These are phyloP conservation scores for Cerastoderma edule DNA, from an alignment of 2,888 invertebrate genomes.

Conservation along the genomic window DNA sequence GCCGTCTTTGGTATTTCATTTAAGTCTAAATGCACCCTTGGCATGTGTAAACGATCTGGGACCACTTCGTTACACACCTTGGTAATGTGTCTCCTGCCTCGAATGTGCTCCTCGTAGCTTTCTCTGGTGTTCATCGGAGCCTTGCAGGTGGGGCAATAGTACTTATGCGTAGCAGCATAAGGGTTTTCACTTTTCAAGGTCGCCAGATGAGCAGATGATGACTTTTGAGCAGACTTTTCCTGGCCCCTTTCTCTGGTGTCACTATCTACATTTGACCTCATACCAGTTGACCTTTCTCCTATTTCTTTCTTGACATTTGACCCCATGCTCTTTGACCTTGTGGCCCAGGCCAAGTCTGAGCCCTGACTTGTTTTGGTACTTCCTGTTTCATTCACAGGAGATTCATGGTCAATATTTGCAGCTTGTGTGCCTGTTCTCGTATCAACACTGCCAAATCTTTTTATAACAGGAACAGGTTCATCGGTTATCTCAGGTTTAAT, in stretches of 20 bases:
- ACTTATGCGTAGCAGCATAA: slow-evolving; percentile 41
- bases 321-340: slow-evolving; percentile 39
- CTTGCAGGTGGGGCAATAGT: slow-evolving; percentile 67
- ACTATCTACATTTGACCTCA: background rate
- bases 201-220: background rate
- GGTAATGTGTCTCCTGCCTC: slow-evolving; percentile 65
- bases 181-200: slow-evolving; percentile 39
- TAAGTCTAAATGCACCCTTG: slow-evolving; percentile 12
- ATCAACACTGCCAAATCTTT: slow-evolving; percentile 21
- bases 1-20: slow-evolving; percentile 47
- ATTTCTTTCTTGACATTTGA: slow-evolving; percentile 10
- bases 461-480: slow-evolving; percentile 23
- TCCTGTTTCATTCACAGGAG: background rate
- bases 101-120: slow-evolving; percentile 64
- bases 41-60: slow-evolving; percentile 53
- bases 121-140: slow-evolving; percentile 69
- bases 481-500: slow-evolving; percentile 20
- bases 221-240: background rate
- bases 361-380: slow-evolving; percentile 27
- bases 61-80: slow-evolving; percentile 64
- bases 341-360: slow-evolving; percentile 54
- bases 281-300: background rate
- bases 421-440: background rate
- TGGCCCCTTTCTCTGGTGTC: too few relatives aligned
- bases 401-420: too few relatives aligned